Conservation (phyloP, 2,888 invertebrate species). For the Drosophila meridiana region DNA sequence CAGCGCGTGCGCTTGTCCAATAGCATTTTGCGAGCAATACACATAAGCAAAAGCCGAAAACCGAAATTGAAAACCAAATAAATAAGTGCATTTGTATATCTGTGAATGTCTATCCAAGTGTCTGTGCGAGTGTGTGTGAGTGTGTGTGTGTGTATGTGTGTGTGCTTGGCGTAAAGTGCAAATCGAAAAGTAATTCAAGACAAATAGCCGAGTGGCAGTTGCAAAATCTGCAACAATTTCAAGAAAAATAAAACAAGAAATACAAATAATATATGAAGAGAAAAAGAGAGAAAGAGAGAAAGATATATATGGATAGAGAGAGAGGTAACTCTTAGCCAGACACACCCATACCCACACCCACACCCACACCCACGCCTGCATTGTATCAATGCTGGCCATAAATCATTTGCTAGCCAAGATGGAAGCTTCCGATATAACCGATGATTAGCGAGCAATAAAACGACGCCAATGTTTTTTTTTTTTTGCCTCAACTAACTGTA, state of each 20-base stretch:
- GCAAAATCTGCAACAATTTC: conserved; percentile 61
- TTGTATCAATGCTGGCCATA: conserved; percentile 73
- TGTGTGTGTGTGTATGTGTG: conserved; percentile 13
- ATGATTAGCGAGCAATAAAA: conserved; percentile 69
- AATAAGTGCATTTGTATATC: conserved; percentile 48
- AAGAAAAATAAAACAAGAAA: conserved; percentile 20
- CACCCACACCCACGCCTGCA: conserved; percentile 26
- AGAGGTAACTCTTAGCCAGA: conserved; percentile 2
- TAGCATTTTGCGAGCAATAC: conserved; percentile 49
- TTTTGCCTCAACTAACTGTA: conserved; percentile 23
- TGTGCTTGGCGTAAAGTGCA: conserved; percentile 47
- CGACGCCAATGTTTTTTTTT: conserved; percentile 40
- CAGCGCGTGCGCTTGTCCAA: conserved; percentile 26
- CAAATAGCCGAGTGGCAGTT: conserved; percentile 64
- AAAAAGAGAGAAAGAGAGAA: neutral
- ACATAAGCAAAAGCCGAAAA: conserved; percentile 54
- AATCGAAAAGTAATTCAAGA: conserved; percentile 68
- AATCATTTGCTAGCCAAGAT: conserved; percentile 68
- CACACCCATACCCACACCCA: neutral
- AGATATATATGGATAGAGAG: too few relatives aligned
- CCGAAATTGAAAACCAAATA: conserved; percentile 61
- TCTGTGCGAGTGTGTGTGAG: conserved; percentile 15
- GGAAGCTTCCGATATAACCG: conserved; percentile 51
- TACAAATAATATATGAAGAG: neutral
- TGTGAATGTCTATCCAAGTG: conserved; percentile 5